Base-by-base conservation (phyloP, 2,888 invertebrate species). In the Dastarcus helophoroides region DNA sequence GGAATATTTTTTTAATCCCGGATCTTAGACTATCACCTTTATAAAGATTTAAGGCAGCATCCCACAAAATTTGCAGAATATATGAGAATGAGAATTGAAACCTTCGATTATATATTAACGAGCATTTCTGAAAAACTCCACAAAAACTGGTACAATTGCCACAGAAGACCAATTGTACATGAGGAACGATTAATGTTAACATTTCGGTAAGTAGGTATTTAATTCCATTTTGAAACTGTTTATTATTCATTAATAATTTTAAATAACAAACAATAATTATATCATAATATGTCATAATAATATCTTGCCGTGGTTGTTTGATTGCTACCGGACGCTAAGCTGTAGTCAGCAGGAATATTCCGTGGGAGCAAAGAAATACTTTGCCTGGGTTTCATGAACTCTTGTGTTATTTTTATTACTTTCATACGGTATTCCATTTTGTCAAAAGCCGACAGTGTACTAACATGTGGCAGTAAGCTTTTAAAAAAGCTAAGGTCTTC, bases 391-490 rank as follows among this genome's bases (percentile, higher is more conserved):
- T 17, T 17, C 19, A 10, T 6, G 10, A 23, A 23, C 8, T 8
- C 7, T 23, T 33, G 30, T 8, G 33, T 39, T 17, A 30, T 15
- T 24, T 32, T 22, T 12, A 37, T 29, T 22, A 41, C 22, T 19
- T 14, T 26, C 19, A 38, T 38, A 14, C 37, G 27, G 21, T 36
- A 41, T 5, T 26, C 19, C 19, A 40, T 19, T 32, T 38, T 37
- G 19, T 39, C 38, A 14, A 29, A 35, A 13, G 34, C 21, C 9
- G 38, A 26, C n/a, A 14, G 33, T 16, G 28, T 35, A 19, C 22
- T 39, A 7, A 41, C 34, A 31, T 39, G 37, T 10, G 39, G 37
- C 17, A 41, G 22, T 33, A 41, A 35, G 21, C 26, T 26, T 26
- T 14, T 11, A 14, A 26, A 26, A 13, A 26, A 26, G 14, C 12